Percentiles rank a stretch among this genome's conserved stretches.
These are phyloP conservation scores for Ochotona princeps DNA, from an alignment of 2,113 vertebrate species.

Conservation along the genomic window DNA sequence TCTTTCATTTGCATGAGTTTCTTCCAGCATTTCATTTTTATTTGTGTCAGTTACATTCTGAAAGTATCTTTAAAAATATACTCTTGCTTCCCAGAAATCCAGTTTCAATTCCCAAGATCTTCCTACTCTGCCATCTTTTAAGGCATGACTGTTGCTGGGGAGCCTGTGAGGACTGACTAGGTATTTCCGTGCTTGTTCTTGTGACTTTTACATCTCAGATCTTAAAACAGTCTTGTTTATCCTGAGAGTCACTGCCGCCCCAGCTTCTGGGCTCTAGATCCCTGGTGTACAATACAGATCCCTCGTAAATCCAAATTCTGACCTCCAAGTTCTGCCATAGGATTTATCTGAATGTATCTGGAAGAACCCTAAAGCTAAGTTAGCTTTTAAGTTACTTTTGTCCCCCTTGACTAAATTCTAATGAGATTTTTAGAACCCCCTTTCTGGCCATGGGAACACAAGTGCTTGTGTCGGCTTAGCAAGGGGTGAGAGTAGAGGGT, in stretches of 20 bases:
- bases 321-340: background rate
- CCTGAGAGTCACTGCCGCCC: background rate
- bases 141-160: background rate
- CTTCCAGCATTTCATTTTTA: background rate
- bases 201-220: background rate
- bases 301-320: conserved; percentile 2
- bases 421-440: background rate
- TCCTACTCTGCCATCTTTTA: background rate
- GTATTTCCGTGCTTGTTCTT: background rate
- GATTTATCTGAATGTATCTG: background rate
- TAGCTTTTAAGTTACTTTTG: background rate
- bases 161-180: background rate
- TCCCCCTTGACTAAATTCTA: background rate
- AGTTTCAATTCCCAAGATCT: background rate
- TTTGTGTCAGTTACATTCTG: background rate
- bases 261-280: background rate
- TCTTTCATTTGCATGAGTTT: background rate
- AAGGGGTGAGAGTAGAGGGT: background rate
- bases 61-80: background rate
- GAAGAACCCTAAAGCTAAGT: background rate
- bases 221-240: too few species aligned
- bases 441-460: fast-evolving
- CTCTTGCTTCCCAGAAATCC: background rate
- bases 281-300: background rate
- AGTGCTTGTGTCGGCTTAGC: background rate